Percentiles rank a stretch among this genome's conserved stretches.
Conservation (phyloP, 1,140 invertebrate genomes). For the Solenopsis fugax region DNA sequence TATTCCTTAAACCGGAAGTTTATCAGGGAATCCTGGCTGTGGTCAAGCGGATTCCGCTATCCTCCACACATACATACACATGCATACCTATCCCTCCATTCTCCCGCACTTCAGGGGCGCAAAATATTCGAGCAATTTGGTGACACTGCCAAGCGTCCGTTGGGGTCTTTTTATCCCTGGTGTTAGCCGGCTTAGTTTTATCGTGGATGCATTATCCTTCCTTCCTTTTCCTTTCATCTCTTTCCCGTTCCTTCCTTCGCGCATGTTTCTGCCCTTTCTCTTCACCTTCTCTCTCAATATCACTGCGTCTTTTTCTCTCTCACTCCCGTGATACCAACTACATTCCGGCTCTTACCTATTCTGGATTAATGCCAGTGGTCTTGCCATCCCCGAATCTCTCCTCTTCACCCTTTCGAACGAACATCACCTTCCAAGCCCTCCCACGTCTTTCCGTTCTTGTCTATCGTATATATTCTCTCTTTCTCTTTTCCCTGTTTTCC, state of each 20-base stretch:
- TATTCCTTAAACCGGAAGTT: slow-evolving; percentile 81
- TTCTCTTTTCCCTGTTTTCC: slow-evolving; percentile 63
- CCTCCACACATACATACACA: background rate
- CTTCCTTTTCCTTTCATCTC: slow-evolving; percentile 54
- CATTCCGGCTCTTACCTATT: slow-evolving; percentile 77
- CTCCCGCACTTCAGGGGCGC: slow-evolving; percentile 67
- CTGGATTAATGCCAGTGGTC: slow-evolving; percentile 82
- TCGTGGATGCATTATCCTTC: slow-evolving; percentile 81
- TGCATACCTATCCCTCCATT: slow-evolving; percentile 48
- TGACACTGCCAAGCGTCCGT: slow-evolving; percentile 81
- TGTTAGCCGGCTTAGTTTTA: slow-evolving; percentile 84
- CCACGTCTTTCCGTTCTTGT: slow-evolving; percentile 33
- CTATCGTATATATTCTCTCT: slow-evolving; percentile 12
- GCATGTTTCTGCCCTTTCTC: slow-evolving; percentile 19
- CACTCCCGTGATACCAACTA: slow-evolving; percentile 27
- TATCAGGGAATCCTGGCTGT: slow-evolving; percentile 73
- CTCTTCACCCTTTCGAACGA: slow-evolving; percentile 48
- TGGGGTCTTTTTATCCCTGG: slow-evolving; percentile 79
- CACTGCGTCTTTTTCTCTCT: slow-evolving; percentile 5
- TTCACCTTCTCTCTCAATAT: slow-evolving; percentile 39
- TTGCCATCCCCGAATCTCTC: slow-evolving; percentile 50
- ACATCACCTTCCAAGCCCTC: slow-evolving; percentile 21
- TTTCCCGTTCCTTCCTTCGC: background rate
- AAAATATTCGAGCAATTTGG: slow-evolving; percentile 84
- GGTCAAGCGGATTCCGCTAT: slow-evolving; percentile 73